Percentiles rank a stretch among this genome's conserved stretches.
Evolutionary conservation across 30 jellyfish, hydroid and myxozoan genomes (phyloP).

Genomic region (Mastigias papua): DNA sequence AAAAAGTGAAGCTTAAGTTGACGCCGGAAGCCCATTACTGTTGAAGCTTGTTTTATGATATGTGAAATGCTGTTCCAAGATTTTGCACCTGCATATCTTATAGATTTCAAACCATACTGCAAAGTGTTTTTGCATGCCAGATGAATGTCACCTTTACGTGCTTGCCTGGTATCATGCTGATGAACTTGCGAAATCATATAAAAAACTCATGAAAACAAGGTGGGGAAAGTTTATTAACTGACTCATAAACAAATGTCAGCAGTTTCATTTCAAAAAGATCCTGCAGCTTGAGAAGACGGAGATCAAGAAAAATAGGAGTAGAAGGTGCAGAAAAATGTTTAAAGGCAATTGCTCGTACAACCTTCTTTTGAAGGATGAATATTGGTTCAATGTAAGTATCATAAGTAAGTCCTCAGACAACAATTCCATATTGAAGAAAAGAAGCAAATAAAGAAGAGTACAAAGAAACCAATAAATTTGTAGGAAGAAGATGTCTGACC

Average conservation of each 20-base stretch:
- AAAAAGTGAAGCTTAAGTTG: no score
- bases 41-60: not conserved
- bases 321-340: slow-evolving; percentile 53
- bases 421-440: slow-evolving; percentile 57
- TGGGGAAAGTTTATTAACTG: slow-evolving; percentile 33
- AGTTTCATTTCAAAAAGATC: slow-evolving; percentile 39
- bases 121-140: not conserved
- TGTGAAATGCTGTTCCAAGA: not conserved
- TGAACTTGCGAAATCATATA: slow-evolving; percentile 22
- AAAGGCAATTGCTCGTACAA: slow-evolving; percentile 51
- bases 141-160: not conserved
- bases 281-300: slow-evolving; percentile 34
- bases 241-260: slow-evolving; percentile 51
- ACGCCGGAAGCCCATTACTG: no score
- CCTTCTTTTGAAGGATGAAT: slow-evolving; percentile 39
- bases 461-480: slow-evolving; percentile 46
- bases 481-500: slow-evolving; percentile 40
- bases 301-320: slow-evolving; percentile 56
- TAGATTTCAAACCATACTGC: not conserved
- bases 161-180: slow-evolving; percentile 58
- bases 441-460: slow-evolving; percentile 59
- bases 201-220: slow-evolving; percentile 11
- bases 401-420: slow-evolving; percentile 49
- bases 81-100: not conserved
- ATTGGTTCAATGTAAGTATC: not conserved